Evolutionary conservation across 2,888 invertebrate genomes (phyloP).

Genomic region (Drosophila quinaria): DNA sequence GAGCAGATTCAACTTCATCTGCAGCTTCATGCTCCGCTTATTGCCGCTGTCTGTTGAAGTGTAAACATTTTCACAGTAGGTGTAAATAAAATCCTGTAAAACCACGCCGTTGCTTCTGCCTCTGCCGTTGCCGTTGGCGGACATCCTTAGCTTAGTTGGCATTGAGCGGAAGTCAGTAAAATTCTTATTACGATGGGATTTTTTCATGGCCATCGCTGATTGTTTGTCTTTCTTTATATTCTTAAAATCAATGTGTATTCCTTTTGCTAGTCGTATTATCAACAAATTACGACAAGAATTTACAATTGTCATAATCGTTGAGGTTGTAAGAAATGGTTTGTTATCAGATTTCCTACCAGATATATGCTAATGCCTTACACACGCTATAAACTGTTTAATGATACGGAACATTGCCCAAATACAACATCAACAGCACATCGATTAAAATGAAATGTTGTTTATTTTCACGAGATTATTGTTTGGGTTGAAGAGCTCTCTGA

Average conservation of each 20-base stretch:
- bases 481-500: conserved; percentile 10
- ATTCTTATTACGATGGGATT: conserved; percentile 48
- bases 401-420: conserved; percentile 8
- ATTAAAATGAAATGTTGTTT: conserved; percentile 40
- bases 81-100: conserved; percentile 79
- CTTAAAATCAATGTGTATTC: conserved; percentile 12
- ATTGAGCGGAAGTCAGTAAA: conserved; percentile 66
- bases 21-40: conserved; percentile 39
- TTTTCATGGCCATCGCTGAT: conserved; percentile 35
- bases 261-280: conserved; percentile 42
- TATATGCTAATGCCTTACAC: conserved; percentile 34
- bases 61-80: conserved; percentile 80
- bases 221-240: conserved; percentile 42
- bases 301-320: conserved; percentile 16
- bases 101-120: conserved; percentile 40
- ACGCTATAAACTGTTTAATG: conserved; percentile 18
- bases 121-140: conserved; percentile 38
- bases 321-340: conserved; percentile 2
- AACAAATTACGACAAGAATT: conserved; percentile 47
- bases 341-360: conserved; percentile 14
- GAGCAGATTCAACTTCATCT: conserved; percentile 25
- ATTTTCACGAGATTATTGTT: conserved; percentile 51
- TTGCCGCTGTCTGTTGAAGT: conserved; percentile 74
- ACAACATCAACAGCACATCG: conserved; percentile 19
- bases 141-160: conserved; percentile 24